phyloP scores from a whole-genome alignment of 2,888 invertebrate genomes.

The Azorinus chamasolen region DNA sequence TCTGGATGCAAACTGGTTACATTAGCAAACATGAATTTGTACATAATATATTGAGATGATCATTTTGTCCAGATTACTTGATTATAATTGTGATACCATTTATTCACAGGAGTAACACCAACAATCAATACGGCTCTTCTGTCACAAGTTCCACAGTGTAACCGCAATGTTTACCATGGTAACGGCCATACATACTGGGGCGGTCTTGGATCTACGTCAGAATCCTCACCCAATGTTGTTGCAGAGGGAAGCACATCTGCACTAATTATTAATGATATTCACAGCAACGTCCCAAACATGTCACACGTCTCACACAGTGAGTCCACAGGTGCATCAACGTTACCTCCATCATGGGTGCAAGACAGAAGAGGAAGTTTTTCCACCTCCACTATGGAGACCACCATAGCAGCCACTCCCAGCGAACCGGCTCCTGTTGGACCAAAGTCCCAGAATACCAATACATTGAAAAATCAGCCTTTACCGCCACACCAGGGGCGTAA shows the following conservation, averaged over 20 bases:
- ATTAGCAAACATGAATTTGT: too few relatives aligned
- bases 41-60: too few relatives aligned
- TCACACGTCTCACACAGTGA: slow-evolving; percentile 13
- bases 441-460: slow-evolving; percentile 78
- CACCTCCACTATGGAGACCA: slow-evolving; percentile 89
- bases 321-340: slow-evolving; percentile 13
- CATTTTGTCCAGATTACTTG: too few relatives aligned
- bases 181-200: slow-evolving; percentile 62
- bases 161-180: slow-evolving; percentile 58
- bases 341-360: slow-evolving; percentile 45
- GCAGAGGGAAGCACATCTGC: slow-evolving; percentile 62
- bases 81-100: background rate
- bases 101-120: slow-evolving; percentile 87
- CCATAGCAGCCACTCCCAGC: slow-evolving; percentile 88
- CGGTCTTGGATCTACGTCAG: slow-evolving; percentile 46
- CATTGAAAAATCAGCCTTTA: slow-evolving; percentile 75
- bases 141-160: slow-evolving; percentile 43
- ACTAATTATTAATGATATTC: slow-evolving; percentile 65
- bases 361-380: slow-evolving; percentile 82
- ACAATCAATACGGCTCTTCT: slow-evolving; percentile 86
- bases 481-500: slow-evolving; percentile 95
- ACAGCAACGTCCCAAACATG: slow-evolving; percentile 36
- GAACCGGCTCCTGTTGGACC: slow-evolving; percentile 84
- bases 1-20: too few relatives aligned
- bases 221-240: slow-evolving; percentile 47